Base-by-base conservation (phyloP, 2,888 invertebrate species). In the Watsonalla binaria region DNA sequence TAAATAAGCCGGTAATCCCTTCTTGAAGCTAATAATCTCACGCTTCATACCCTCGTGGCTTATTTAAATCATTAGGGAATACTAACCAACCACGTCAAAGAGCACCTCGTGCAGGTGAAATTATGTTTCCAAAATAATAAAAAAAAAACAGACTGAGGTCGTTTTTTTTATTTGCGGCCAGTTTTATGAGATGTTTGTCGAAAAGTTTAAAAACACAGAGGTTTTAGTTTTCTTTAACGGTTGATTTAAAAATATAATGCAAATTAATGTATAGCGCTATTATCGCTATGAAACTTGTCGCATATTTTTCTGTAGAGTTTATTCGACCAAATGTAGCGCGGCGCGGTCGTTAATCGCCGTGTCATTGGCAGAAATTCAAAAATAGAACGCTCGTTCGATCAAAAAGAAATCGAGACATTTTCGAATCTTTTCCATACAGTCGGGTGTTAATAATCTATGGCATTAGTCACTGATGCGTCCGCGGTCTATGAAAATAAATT, bases 401-500 rank as follows among this genome's bases (percentile, higher is more conserved):
- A 65, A 70, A 69, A 67, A 67, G 62, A 66, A 58, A 62, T 63
- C 55, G 57, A 52, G 59, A 66, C 60, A 61, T 69, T 42, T 42
- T 42, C 63, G 62, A 51, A 52, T 59, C 59, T 65, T 60, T 60
- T 66, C 67, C 59, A 61, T 62, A 66, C 56, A 63, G 63, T 54
- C 59, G 54, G 54, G 39, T 50, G 57, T 58, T 58, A 53, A 54
- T 62, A 58, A 60, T 62, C 62, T 62, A 63, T 65, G 70, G 69
- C 45, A 49, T 48, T 72, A 71, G 61, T 70, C 74, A 73, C 76
- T 74, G 77, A 82, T 83, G 81, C 81, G 81, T 76, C 72, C 65
- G 68, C 67, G 68, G 72, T 74, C 80, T 84, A 84, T 88, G 81
- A 84, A 90, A 88, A 88, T 85, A 86, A 86, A 82, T 84, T 80